Conservation (phyloP, 2,888 invertebrate species). For the Hydraecia micacea region DNA sequence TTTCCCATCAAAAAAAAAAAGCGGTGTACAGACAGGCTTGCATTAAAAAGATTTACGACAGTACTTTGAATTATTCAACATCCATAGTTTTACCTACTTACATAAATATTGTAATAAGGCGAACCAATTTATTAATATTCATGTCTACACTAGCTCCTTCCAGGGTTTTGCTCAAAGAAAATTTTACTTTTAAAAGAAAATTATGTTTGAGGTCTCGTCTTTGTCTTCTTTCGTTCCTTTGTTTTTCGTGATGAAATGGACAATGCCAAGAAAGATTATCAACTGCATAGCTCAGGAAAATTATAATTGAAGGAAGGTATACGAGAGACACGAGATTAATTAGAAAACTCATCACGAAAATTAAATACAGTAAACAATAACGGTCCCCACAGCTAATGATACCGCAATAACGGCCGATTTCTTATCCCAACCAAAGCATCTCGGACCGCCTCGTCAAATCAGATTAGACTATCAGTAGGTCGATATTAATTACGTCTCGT, state of each 20-base stretch:
- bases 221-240: constrained; percentile 5
- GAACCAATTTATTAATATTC: constrained; percentile 56
- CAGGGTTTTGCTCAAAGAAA: constrained; percentile 5
- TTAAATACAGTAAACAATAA: constrained; percentile 22
- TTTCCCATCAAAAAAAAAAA: too few species aligned
- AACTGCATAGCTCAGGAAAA: not conserved
- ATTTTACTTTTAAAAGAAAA: constrained; percentile 5
- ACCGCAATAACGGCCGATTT: constrained; percentile 34
- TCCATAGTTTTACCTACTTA: constrained; percentile 54
- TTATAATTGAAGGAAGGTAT: not conserved
- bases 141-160: constrained; percentile 26
- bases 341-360: constrained; percentile 6
- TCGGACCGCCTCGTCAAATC: constrained; percentile 43
- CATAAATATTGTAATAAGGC: constrained; percentile 60
- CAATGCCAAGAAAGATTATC: not conserved
- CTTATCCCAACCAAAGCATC: constrained; percentile 37
- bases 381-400: constrained; percentile 22
- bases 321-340: not conserved
- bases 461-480: constrained; percentile 50
- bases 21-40: constrained; percentile 38
- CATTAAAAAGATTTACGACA: constrained; percentile 61
- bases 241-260: constrained; percentile 12
- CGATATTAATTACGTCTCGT: constrained; percentile 66
- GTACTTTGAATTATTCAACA: constrained; percentile 59
- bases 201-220: not conserved